Conservation (phyloP, 2,797 vertebrate genomes). For the Paratrypauchen microcephalus region DNA sequence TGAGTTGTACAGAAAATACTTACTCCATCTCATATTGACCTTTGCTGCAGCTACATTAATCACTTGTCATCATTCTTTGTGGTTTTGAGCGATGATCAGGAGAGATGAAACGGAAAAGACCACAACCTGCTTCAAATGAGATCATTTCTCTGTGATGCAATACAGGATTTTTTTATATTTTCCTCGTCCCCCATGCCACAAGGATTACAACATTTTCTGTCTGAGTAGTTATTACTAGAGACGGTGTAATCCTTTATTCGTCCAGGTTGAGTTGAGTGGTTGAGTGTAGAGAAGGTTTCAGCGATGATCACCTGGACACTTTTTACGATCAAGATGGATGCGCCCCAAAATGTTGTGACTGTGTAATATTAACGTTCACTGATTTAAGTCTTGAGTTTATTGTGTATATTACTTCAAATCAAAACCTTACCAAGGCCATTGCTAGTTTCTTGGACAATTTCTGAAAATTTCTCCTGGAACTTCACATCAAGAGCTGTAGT, state of each 20-base stretch:
- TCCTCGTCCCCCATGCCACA: background rate
- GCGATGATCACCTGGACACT: too few species aligned
- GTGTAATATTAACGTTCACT: too few species aligned
- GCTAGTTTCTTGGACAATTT: background rate
- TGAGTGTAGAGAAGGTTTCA: too few species aligned
- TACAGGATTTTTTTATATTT: background rate
- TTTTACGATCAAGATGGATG: too few species aligned
- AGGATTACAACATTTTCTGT: background rate
- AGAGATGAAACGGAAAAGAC: conserved; percentile 1
- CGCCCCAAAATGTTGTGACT: too few species aligned
- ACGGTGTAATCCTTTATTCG: too few species aligned
- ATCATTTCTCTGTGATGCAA: background rate
- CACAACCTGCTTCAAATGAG: background rate
- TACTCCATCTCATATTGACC: conserved; percentile 7
- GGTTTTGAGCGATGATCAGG: conserved; percentile 10
- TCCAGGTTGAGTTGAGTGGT: too few species aligned
- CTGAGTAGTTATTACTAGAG: background rate
- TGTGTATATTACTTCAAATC: too few species aligned
- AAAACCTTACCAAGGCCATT: too few species aligned
- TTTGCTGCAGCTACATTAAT: conserved; percentile 11
- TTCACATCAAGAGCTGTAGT: background rate
- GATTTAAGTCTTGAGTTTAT: too few species aligned
- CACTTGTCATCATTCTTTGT: conserved; percentile 14
- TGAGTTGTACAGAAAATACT: background rate
- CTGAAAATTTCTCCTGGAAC: background rate